phyloP scores from a whole-genome alignment of 1,140 invertebrate genomes.

The Meloidogyne floridensis region DNA sequence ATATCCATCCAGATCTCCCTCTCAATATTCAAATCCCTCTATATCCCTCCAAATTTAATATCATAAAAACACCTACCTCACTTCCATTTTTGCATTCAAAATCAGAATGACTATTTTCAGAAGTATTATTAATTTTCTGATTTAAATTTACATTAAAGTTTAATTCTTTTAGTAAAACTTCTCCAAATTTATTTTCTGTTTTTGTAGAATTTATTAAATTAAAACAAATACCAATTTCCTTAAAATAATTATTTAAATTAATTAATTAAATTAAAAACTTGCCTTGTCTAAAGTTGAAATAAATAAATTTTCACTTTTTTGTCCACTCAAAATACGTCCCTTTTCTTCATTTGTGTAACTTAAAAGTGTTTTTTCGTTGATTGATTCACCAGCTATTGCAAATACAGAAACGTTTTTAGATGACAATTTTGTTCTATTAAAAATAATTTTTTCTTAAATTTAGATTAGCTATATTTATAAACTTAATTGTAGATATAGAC shows the following conservation, averaged over 20 bases:
- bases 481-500: too few relatives aligned
- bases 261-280: background rate
- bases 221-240: constrained; percentile 9
- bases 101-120: background rate
- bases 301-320: background rate
- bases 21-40: too few relatives aligned
- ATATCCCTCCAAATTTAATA: background rate
- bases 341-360: background rate
- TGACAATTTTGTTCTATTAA: constrained; percentile 1
- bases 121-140: background rate
- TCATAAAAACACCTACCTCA: constrained; percentile 10
- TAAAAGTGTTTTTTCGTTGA: constrained; percentile 1
- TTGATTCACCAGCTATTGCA: background rate
- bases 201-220: background rate
- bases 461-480: background rate
- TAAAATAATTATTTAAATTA: background rate
- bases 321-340: background rate
- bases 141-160: background rate
- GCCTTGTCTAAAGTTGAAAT: background rate
- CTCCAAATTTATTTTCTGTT: constrained; percentile 3
- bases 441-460: background rate
- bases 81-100: constrained; percentile 6
- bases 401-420: background rate
- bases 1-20: too few relatives aligned
- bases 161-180: background rate